A percentile compares a stretch with the other conserved stretches of the same genome.
These are phyloP conservation scores for Ellobius talpinus DNA, from an alignment of 2,113 vertebrate genomes.

Conservation along the genomic window DNA sequence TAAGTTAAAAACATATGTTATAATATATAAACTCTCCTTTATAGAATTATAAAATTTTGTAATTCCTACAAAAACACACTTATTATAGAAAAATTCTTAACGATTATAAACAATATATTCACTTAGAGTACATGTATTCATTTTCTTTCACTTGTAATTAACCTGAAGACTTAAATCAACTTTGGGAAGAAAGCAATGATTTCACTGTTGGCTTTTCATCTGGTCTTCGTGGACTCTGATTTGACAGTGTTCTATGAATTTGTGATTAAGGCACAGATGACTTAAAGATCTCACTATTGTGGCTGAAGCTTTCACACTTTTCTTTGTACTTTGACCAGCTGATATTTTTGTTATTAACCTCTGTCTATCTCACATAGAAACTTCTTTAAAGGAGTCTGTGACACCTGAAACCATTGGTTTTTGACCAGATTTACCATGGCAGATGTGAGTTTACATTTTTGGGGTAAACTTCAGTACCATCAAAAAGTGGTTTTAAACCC, in stretches of 20 bases:
- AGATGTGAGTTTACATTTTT: neutral
- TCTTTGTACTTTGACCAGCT: neutral
- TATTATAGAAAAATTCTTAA: neutral
- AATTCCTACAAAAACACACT: neutral
- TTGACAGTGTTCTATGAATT: neutral
- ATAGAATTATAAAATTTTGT: neutral
- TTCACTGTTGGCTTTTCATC: neutral
- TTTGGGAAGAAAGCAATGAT: neutral
- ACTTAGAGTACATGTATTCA: neutral
- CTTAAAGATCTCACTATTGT: neutral
- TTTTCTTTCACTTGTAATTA: neutral
- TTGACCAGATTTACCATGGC: neutral
- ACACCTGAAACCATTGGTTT: neutral
- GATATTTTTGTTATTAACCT: neutral
- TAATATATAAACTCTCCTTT: neutral
- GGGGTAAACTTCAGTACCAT: neutral
- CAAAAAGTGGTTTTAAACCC: neutral
- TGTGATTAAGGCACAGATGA: neutral
- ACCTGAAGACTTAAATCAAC: neutral
- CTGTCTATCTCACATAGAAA: neutral
- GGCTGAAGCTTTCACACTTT: neutral
- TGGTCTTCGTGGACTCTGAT: neutral
- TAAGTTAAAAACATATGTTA: neutral
- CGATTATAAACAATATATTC: neutral
- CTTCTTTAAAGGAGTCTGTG: neutral